Conservation (phyloP, 2,113 vertebrate genomes). For the Panthera uncia region DNA sequence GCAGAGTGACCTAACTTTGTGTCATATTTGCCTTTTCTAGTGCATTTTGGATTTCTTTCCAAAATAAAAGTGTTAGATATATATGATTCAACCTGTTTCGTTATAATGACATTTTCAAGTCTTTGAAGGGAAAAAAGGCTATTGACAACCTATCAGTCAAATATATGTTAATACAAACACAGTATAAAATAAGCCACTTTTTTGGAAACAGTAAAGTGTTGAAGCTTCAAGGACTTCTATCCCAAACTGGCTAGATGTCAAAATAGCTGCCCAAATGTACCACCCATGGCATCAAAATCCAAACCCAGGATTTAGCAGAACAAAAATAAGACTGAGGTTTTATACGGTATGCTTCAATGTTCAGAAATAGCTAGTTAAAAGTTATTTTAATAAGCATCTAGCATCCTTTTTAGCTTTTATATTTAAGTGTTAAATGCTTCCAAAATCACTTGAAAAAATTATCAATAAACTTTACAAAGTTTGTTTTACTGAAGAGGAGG, state of each 20-base stretch:
- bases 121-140: not conserved
- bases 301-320: slow-evolving; percentile 63
- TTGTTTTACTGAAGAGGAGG: slow-evolving; percentile 4
- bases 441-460: slow-evolving; percentile 28
- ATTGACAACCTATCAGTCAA: slow-evolving; percentile 1
- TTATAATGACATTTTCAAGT: slow-evolving; percentile 16
- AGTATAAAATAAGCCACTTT: slow-evolving; percentile 14
- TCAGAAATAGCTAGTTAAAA: slow-evolving; percentile 49
- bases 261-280: slow-evolving; percentile 34
- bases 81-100: not conserved
- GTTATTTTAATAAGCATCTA: slow-evolving; percentile 40
- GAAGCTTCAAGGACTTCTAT: not conserved
- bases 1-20: not conserved
- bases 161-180: not conserved
- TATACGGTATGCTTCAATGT: slow-evolving; percentile 2
- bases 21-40: not conserved
- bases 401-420: slow-evolving; percentile 7
- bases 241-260: slow-evolving; percentile 17
- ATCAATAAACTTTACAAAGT: not conserved
- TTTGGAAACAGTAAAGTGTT: slow-evolving; percentile 32
- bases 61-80: not conserved
- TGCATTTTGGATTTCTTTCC: slow-evolving; percentile 36
- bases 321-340: slow-evolving; percentile 62
- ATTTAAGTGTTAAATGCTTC: slow-evolving; percentile 28
- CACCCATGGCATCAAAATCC: slow-evolving; percentile 34